Base-by-base conservation (phyloP, 2,797 vertebrate species). In the Peromyscus eremicus region DNA sequence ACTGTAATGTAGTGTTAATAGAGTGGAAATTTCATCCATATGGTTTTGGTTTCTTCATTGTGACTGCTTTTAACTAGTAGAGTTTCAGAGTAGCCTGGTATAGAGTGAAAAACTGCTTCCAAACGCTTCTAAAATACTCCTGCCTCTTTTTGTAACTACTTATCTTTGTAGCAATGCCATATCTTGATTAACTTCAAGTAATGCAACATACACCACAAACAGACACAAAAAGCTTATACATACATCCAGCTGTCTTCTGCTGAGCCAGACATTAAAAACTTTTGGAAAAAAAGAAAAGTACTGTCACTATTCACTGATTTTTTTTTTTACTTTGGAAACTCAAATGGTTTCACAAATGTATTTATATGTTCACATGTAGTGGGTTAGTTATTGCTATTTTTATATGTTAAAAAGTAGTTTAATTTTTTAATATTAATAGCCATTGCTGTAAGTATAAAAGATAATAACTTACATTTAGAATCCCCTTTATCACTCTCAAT, bases 1-100 rank as follows among this genome's bases (percentile, higher is more conserved):
- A 95, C 91, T 82, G 81, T 92, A 95, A 82, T 91, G 19, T 52
- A 79, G 52, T 86, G 57, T 91, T 91, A 71, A 87, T 17, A 2
- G 14, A 68, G 49, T 92, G 43, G 62, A 96, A 94, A 76, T 12
- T 86, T 76, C 19, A 94, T 34, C 83, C 34, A 52, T 49, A 92
- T 37, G 16, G 17, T 89, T 90, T 93, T 19, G 68, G 13, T 49
- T 91, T 89, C 70, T n/a, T 93, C 66, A 71, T 60, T 64, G 40
- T 71, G 81, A 49, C 70, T 90, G 92, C 8, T 19, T 71, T 93
- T 93, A 89, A 94, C 55, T 91, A 34, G 32, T 52, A 92, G 27
- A 88, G 8, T 11, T 87, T 77, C 52, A 1, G 6, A 27, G 13
- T 9, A 55, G 21, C 66, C 46, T 66, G 16, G 60, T 89, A 91